Evolutionary conservation across 2,888 invertebrate species (phyloP).

Genomic region (Herminia tarsipennalis): DNA sequence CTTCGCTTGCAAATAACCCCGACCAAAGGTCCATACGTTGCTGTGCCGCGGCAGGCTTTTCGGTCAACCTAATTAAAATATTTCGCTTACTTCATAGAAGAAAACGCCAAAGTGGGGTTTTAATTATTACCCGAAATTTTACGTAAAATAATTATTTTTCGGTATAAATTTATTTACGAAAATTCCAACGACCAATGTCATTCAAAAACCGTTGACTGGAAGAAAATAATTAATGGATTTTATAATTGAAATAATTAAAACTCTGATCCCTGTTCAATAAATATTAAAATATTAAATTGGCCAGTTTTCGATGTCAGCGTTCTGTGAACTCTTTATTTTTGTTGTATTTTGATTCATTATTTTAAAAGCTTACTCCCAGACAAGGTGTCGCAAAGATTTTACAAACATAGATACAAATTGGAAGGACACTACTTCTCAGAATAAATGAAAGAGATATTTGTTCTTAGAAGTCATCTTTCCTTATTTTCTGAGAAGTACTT

Average conservation of each 20-base stretch:
- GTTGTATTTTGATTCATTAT: no score
- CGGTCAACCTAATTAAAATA: conserved; percentile 82
- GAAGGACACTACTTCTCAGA: no score
- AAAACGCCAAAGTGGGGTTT: conserved; percentile 37
- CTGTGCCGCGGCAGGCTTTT: conserved; percentile 31
- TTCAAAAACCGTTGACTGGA: conserved; percentile 39
- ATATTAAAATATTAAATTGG: not conserved
- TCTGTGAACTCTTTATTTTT: no score
- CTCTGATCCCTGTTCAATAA: conserved; percentile 4
- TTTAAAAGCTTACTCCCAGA: no score
- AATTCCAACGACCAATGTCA: conserved; percentile 26
- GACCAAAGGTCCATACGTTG: conserved; percentile 32
- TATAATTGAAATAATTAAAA: conserved; percentile 40
- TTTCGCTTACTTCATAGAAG: conserved; percentile 68
- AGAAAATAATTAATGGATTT: conserved; percentile 62
- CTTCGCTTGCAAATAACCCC: conserved; percentile 21
- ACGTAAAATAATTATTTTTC: conserved; percentile 31
- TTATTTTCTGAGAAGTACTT: no score
- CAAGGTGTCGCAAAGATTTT: no score
- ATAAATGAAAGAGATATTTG: no score
- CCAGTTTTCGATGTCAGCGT: not conserved
- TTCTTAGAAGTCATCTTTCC: no score
- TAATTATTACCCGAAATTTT: conserved; percentile 39
- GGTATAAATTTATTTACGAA: conserved; percentile 22
- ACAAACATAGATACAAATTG: no score